Percentiles rank a stretch among this genome's conserved stretches.
phyloP scores from a whole-genome alignment of 2,888 invertebrate genomes.

The Agelastica alni region DNA sequence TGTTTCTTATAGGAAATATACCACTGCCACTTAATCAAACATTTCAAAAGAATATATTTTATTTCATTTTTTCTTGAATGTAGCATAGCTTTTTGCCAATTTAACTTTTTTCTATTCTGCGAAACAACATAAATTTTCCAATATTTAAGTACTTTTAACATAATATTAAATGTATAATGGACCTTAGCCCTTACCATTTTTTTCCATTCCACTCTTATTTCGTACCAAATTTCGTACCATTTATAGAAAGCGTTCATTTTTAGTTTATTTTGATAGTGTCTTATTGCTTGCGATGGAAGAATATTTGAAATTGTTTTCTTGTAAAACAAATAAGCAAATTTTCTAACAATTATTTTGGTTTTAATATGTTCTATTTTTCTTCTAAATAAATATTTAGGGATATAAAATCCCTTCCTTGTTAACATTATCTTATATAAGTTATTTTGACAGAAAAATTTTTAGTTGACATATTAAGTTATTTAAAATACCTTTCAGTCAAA shows the following conservation, averaged over 20 bases:
- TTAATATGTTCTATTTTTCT: slow-evolving; percentile 38
- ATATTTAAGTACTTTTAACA: slow-evolving; percentile 35
- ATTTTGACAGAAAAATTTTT: too few relatives aligned
- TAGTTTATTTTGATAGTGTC: slow-evolving; percentile 31
- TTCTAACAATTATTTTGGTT: slow-evolving; percentile 40
- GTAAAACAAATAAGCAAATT: slow-evolving; percentile 45
- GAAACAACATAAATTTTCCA: slow-evolving; percentile 37
- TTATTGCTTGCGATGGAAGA: slow-evolving; percentile 40
- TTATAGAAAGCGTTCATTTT: slow-evolving; percentile 34
- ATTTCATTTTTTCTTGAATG: slow-evolving; percentile 38
- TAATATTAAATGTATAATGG: slow-evolving; percentile 40
- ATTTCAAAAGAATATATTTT: slow-evolving; percentile 26
- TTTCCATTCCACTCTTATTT: slow-evolving; percentile 44
- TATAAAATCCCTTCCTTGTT: slow-evolving; percentile 29
- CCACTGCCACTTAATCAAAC: slow-evolving; percentile 38
- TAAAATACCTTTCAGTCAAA: too few relatives aligned
- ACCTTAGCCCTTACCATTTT: slow-evolving; percentile 43
- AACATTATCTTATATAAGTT: too few relatives aligned
- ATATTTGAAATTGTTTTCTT: slow-evolving; percentile 42
- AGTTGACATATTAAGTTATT: too few relatives aligned
- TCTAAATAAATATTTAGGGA: slow-evolving; percentile 38
- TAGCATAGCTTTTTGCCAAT: slow-evolving; percentile 36
- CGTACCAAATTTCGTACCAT: slow-evolving; percentile 41
- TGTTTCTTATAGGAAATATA: slow-evolving; percentile 30
- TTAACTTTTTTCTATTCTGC: slow-evolving; percentile 33